Evolutionary conservation across 2,113 vertebrate species (phyloP).

Genomic region (Percopsis transmontana): DNA sequence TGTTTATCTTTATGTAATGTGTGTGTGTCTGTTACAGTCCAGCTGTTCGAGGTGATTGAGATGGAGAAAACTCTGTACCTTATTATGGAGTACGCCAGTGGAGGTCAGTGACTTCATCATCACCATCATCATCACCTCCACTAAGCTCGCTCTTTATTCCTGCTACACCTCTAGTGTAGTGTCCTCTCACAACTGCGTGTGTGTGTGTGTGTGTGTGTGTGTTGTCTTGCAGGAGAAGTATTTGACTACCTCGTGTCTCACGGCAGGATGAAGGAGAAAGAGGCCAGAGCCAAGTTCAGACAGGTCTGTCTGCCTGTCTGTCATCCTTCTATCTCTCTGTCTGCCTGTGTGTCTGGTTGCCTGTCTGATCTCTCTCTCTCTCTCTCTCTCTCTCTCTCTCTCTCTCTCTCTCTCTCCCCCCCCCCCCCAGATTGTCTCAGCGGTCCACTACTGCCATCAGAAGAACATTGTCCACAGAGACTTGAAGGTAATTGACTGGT

Average conservation of each 20-base stretch:
- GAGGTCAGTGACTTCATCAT: conserved; percentile 72
- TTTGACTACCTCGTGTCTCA: conserved; percentile 93
- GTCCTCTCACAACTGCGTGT: neutral
- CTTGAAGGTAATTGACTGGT: conserved; percentile 79
- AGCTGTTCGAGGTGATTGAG: conserved; percentile 89
- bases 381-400: neutral
- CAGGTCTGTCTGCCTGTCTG: conserved; percentile 57
- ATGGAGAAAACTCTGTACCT: conserved; percentile 89
- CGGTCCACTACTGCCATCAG: conserved; percentile 87
- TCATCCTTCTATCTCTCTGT: neutral
- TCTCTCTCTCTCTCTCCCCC: neutral
- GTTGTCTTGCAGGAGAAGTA: conserved; percentile 68
- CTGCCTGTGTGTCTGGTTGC: conserved; percentile 6
- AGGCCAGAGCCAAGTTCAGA: conserved; percentile 82
- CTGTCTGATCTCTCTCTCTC: neutral
- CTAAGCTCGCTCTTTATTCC: neutral
- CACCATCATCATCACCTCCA: neutral
- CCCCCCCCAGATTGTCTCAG: conserved; percentile 81
- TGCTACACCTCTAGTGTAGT: neutral
- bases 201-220: neutral
- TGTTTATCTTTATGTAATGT: too few species aligned
- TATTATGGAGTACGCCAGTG: conserved; percentile 90
- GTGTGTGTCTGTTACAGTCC: conserved; percentile 72
- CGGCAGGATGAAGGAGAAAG: conserved; percentile 92
- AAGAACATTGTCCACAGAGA: conserved; percentile 91